Percentiles rank a stretch among this genome's conserved stretches.
Evolutionary conservation across 2,113 vertebrate genomes (phyloP).

Genomic region (Channa maculata): DNA sequence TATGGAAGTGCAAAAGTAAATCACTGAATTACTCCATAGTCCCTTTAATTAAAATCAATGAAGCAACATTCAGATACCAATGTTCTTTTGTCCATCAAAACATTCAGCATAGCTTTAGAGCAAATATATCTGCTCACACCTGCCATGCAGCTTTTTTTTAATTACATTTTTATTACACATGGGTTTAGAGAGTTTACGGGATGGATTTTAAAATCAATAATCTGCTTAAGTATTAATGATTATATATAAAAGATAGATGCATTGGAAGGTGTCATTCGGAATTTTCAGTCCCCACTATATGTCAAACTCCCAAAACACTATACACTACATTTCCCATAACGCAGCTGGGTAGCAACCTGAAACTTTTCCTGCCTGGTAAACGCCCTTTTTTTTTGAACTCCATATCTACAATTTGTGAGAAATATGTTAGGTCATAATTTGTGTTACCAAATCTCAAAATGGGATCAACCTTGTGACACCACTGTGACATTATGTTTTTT

Average conservation of each 20-base stretch:
- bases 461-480: background rate
- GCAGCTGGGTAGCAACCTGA: background rate
- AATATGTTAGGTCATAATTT: background rate
- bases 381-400: background rate
- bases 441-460: background rate
- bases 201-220: too few species aligned
- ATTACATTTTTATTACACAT: too few species aligned
- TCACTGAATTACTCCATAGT: background rate
- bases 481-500: background rate
- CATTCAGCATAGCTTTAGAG: background rate
- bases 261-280: too few species aligned
- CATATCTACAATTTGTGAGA: background rate
- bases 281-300: too few species aligned
- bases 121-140: too few species aligned
- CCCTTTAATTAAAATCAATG: background rate
- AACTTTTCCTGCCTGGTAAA: background rate
- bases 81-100: background rate
- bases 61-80: background rate
- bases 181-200: too few species aligned
- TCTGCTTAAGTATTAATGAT: too few species aligned
- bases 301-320: background rate
- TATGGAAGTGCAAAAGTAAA: background rate
- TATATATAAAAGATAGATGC: too few species aligned
- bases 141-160: too few species aligned
- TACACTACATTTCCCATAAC: background rate